Evolutionary conservation across 2,888 invertebrate genomes (phyloP).

Genomic region (Anticlea derivata): DNA sequence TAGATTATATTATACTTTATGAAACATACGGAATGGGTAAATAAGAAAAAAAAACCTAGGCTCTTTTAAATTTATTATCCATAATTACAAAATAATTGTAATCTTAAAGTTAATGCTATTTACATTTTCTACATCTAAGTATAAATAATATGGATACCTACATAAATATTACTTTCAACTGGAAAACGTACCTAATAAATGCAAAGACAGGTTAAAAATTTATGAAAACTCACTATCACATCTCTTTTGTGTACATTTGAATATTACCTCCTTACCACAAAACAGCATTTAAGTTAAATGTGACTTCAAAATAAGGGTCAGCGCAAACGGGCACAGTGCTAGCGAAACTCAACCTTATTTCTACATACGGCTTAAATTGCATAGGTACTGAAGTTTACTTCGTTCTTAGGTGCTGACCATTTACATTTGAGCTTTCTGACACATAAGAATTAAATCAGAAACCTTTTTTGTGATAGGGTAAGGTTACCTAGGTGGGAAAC

Average conservation of each 20-base stretch:
- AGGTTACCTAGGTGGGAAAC: conserved; percentile 26
- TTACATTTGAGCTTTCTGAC: too few species aligned
- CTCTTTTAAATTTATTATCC: conserved; percentile 63
- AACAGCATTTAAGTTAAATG: neutral
- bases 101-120: conserved; percentile 77
- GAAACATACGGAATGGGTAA: too few species aligned
- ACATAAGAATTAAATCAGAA: too few species aligned
- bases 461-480: too few species aligned
- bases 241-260: conserved; percentile 70
- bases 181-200: conserved; percentile 60
- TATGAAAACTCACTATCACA: conserved; percentile 69
- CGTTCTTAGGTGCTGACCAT: too few species aligned
- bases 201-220: conserved; percentile 70
- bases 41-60: conserved; percentile 34
- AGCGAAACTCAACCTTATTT: too few species aligned
- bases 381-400: too few species aligned
- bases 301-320: neutral
- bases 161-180: conserved; percentile 62
- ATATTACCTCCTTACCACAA: conserved; percentile 14
- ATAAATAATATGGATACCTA: conserved; percentile 67
- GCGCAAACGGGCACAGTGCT: too few species aligned
- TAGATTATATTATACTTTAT: too few species aligned
- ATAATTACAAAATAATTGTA: conserved; percentile 79
- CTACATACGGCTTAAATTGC: too few species aligned
- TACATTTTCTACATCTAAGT: conserved; percentile 67